Base-by-base conservation (phyloP, 2,888 invertebrate species). In the Coremacera marginata region DNA sequence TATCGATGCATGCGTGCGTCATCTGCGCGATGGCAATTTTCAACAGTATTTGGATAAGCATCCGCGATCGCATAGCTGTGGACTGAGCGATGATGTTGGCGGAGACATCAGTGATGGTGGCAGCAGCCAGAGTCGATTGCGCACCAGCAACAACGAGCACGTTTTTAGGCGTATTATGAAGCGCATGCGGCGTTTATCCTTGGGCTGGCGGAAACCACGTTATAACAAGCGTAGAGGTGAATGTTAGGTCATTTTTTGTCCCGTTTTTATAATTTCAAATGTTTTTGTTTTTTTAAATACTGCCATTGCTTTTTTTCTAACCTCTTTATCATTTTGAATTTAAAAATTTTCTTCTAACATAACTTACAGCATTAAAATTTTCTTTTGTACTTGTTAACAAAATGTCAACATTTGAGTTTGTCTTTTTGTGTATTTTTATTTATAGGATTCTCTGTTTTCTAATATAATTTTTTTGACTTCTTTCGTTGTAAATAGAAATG, bases 171-270 rank as follows among this genome's bases (percentile, higher is more conserved):
- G 89, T 22, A 80, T 90, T 70, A 81, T 90, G 72, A 84, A 87
- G 68, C 87, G 89, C 73, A 89, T 90, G 83, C 86, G 88, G 68
- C 87, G 89, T 77, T 84, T 90, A 75, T 88, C 90, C 44, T 83
- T 88, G 76, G 88, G 88, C 77, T 90, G 89, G 89, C 89, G 89
- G 75, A 89, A 88, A 81, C 87, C 88, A 74, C 88, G 88, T 77
- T 84, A 88, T 84, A 86, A 89, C 82, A 87, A 87, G 83, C 87
- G 87, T 79, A 87, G 90, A 90, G 89, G 89, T 90, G 89, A 89
- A 84, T 86, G 81, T 51, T 37, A 60, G 75, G 72, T 52, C 44
- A 37, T 65, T 65, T 73, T 75, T 51, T 34, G 31, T 57, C 52
- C 51, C 34, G 19, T 57, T 68, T 60, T 27, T 19, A 19, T 60